Conservation (phyloP, 2,113 vertebrate genomes). For the Verasper variegatus region DNA sequence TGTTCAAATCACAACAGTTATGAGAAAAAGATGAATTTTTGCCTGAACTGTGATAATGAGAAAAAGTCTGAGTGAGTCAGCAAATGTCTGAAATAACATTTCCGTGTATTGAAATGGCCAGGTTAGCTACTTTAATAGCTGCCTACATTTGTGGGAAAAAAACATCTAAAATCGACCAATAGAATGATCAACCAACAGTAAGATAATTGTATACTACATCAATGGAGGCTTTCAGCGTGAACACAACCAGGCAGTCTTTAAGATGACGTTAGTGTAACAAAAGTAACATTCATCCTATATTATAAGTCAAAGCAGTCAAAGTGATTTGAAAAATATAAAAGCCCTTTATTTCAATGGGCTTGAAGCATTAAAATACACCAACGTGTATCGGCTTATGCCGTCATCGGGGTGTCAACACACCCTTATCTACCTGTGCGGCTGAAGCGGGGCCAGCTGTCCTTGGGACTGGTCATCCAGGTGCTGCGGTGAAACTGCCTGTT, state of each 20-base stretch:
- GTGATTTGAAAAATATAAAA: too few species aligned
- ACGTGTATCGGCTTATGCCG: neutral
- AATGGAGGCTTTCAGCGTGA: too few species aligned
- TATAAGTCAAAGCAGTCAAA: too few species aligned
- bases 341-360: too few species aligned
- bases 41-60: neutral
- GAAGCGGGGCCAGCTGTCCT: constrained; percentile 95
- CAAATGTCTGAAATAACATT: neutral
- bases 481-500: constrained; percentile 90
- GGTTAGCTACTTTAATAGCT: neutral
- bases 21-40: neutral
- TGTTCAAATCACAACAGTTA: neutral
- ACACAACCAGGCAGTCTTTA: neutral
- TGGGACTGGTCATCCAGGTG: constrained; percentile 91
- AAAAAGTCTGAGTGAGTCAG: neutral
- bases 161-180: neutral
- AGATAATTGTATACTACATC: too few species aligned
- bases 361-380: too few species aligned
- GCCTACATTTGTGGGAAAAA: neutral
- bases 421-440: constrained; percentile 88
- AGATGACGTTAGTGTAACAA: constrained; percentile 5
- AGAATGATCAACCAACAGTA: neutral
- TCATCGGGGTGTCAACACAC: neutral
- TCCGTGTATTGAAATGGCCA: neutral
- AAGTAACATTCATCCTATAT: neutral